Base-by-base conservation (phyloP, 2,888 invertebrate species). In the Unio pictorum region DNA sequence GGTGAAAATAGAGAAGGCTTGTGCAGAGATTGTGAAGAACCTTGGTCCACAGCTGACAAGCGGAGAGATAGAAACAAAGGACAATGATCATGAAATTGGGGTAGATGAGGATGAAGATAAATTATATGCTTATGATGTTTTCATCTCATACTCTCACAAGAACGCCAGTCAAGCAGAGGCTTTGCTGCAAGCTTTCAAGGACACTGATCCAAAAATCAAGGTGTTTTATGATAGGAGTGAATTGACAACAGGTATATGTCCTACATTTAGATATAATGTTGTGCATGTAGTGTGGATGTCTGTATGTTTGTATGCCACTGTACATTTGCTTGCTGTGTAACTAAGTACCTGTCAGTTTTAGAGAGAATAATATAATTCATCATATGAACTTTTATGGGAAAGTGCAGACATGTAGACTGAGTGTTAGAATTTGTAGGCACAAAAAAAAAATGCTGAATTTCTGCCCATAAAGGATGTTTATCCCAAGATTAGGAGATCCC, bases 221-320 rank as follows among this genome's bases (percentile, higher is more conserved):
- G 81, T 89, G 17, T 89, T 89, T 72, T 87, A 87, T 78, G 89
- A 89, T 72, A 79, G 81, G 64, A 84, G 83, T 68, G 87, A 84
- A 69, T 75, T 89, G 4, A 83, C 80, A 64, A 84, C 86, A 79
- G 89, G 89, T 88, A 74, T 34, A 74, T 62, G 23, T 55, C 55
- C 15, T 73, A 28, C 23, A 64, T 30, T 20, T 45, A 45, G 15
- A 11, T 15, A 15, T 15, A 45, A 45, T 45, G 3, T 11, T 11
- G 45, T 45, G 45, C 15, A 45, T 15, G 15, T 45, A 45, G 45
- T 45, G 0, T 3, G 45, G 45, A 45, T 11, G 15, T 45, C 45
- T 15, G 11, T 45, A 45, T 3, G 45, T 45, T 45, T 11, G 45
- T 45, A 15, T 15, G 45, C 45, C 45, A 45, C 15, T 15, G 15